phyloP scores from a whole-genome alignment of 2,888 invertebrate genomes.

The Drosophila lacicola region DNA sequence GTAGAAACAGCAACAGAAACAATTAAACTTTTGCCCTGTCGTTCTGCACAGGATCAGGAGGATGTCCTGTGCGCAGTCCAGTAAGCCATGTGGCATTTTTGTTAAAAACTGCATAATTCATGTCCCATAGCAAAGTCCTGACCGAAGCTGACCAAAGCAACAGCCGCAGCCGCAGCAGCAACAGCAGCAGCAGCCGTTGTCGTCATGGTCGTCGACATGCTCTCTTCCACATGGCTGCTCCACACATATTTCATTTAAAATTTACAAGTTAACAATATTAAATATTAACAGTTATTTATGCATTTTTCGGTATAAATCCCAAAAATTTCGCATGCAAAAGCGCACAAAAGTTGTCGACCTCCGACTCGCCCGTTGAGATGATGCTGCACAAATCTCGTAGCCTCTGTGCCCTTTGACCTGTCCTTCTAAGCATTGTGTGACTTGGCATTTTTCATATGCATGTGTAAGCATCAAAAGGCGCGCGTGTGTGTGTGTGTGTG shows the following conservation, averaged over 20 bases:
- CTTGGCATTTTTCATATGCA: constrained; percentile 48
- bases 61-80: constrained; percentile 30
- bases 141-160: constrained; percentile 27
- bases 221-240: constrained; percentile 65
- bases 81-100: constrained; percentile 72
- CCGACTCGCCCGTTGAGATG: constrained; percentile 32
- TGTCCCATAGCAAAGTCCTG: constrained; percentile 55
- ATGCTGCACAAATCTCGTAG: constrained; percentile 46
- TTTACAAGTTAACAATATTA: constrained; percentile 82
- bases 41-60: constrained; percentile 2
- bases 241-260: constrained; percentile 80
- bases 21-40: constrained; percentile 73
- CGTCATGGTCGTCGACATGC: constrained; percentile 47
- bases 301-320: constrained; percentile 79
- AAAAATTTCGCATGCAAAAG: constrained; percentile 74
- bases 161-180: constrained; percentile 3
- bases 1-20: constrained; percentile 52
- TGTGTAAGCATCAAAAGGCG: constrained; percentile 14
- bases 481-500: not conserved
- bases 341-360: constrained; percentile 65
- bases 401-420: constrained; percentile 19
- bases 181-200: constrained; percentile 32
- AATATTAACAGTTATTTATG: constrained; percentile 83
- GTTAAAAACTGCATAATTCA: constrained; percentile 82
- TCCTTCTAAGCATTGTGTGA: constrained; percentile 34